A percentile compares a stretch with the other conserved stretches of the same genome.
Evolutionary conservation across 2,797 vertebrate species (phyloP).

Genomic region (Florisuga fusca): DNA sequence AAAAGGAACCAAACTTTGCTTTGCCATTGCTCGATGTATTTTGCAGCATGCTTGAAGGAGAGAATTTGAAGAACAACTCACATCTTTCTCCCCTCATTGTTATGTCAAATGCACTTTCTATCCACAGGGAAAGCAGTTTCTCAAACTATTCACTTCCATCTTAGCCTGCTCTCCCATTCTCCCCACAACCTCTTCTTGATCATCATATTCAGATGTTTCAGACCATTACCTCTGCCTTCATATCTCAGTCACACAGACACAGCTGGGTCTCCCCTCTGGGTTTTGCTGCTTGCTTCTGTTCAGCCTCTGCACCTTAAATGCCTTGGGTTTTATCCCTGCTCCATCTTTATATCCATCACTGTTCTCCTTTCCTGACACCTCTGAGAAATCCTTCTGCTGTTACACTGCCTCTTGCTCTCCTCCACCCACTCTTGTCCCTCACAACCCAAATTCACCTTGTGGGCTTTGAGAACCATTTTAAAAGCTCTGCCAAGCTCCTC

Average conservation of each 20-base stretch:
- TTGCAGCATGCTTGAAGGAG: background rate
- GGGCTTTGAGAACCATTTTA: background rate
- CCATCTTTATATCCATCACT: background rate
- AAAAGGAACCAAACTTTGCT: background rate
- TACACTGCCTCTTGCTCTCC: background rate
- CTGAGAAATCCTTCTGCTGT: conserved; percentile 19
- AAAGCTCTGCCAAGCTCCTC: background rate
- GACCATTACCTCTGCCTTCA: conserved; percentile 19
- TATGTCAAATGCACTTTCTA: conserved; percentile 21
- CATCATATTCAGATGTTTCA: conserved; percentile 35
- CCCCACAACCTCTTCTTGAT: background rate
- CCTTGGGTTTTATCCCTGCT: background rate
- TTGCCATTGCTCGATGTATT: background rate
- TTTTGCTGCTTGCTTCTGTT: conserved; percentile 28
- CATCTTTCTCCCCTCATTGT: conserved; percentile 22
- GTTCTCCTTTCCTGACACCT: background rate
- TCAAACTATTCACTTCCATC: conserved; percentile 22
- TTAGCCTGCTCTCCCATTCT: conserved; percentile 31
- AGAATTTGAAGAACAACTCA: background rate
- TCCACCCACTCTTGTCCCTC: conserved; percentile 1
- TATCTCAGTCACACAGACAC: conserved; percentile 34
- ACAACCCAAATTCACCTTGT: conserved; percentile 8
- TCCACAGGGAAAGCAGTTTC: background rate
- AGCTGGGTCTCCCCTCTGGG: conserved; percentile 20
- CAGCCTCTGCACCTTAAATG: conserved; percentile 24